phyloP scores from a whole-genome alignment of 2,797 vertebrate genomes.

The Catostomus latipinnis region DNA sequence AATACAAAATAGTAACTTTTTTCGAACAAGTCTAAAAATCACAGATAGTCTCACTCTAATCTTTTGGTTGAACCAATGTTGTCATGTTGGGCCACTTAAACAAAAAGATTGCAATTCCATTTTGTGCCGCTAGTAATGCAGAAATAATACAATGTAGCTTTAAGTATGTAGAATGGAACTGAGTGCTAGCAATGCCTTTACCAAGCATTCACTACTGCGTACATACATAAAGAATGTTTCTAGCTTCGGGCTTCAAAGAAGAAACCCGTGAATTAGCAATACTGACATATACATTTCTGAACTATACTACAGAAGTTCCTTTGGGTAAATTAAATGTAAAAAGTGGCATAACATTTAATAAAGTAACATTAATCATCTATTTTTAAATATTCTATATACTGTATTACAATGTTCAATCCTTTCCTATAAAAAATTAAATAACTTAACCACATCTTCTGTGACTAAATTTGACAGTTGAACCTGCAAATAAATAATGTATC shows the following conservation, averaged over 20 bases:
- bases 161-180: too few species aligned
- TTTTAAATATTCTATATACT: not conserved
- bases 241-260: constrained; percentile 14
- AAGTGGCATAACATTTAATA: too few species aligned
- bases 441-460: not conserved
- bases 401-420: constrained; percentile 16
- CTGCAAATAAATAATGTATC: constrained; percentile 14
- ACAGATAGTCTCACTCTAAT: too few species aligned
- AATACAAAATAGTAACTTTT: too few species aligned
- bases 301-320: not conserved
- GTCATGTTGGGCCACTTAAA: too few species aligned
- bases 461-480: constrained; percentile 15
- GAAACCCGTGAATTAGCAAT: constrained; percentile 2
- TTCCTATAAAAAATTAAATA: not conserved
- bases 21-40: too few species aligned
- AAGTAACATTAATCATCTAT: not conserved
- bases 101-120: too few species aligned
- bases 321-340: not conserved
- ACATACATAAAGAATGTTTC: constrained; percentile 10
- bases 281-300: constrained; percentile 7
- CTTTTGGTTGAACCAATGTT: too few species aligned
- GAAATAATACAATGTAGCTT: too few species aligned
- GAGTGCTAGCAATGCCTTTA: too few species aligned
- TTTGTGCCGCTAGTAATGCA: too few species aligned
- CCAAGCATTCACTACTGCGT: too few species aligned